phyloP scores from a whole-genome alignment of 23 tunicate species.

The Styela plicata region DNA sequence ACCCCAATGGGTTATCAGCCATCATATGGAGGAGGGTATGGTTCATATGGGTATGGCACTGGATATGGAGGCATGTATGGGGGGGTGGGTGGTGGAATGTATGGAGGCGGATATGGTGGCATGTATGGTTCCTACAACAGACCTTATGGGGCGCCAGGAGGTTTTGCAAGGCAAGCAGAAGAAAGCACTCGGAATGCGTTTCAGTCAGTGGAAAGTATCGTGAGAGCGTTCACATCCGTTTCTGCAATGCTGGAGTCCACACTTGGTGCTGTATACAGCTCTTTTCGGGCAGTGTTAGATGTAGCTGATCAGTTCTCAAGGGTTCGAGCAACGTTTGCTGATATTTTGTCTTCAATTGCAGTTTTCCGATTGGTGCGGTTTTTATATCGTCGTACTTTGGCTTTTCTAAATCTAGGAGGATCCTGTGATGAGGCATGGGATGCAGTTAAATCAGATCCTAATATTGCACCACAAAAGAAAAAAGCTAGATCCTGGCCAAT shows the following conservation, averaged over 20 bases:
- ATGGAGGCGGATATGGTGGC: constrained; percentile 34
- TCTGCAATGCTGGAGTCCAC: constrained; percentile 91
- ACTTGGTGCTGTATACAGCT: constrained; percentile 87
- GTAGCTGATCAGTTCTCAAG: constrained; percentile 89
- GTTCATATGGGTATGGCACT: neutral
- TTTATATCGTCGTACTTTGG: constrained; percentile 57
- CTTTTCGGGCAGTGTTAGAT: constrained; percentile 88
- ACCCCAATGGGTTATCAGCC: constrained; percentile 33
- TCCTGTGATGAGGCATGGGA: constrained; percentile 84
- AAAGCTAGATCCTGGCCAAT: constrained; percentile 79
- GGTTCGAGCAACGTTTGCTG: constrained; percentile 80
- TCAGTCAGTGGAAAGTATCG: constrained; percentile 88
- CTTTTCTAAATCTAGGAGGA: constrained; percentile 16
- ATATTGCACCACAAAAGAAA: neutral
- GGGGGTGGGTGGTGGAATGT: constrained; percentile 40
- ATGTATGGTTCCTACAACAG: constrained; percentile 48
- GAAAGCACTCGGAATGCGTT: constrained; percentile 86
- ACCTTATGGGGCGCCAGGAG: constrained; percentile 25
- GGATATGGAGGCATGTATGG: constrained; percentile 54
- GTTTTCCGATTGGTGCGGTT: constrained; percentile 67
- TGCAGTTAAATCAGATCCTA: constrained; percentile 9
- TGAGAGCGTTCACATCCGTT: constrained; percentile 84
- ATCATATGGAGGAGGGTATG: constrained; percentile 27
- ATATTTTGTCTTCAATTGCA: constrained; percentile 77
- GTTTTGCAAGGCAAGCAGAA: constrained; percentile 79